Evolutionary conservation across 37 sponge, comb jelly and placozoan species (phyloP).

Genomic region (Aplysina aerophoba): DNA sequence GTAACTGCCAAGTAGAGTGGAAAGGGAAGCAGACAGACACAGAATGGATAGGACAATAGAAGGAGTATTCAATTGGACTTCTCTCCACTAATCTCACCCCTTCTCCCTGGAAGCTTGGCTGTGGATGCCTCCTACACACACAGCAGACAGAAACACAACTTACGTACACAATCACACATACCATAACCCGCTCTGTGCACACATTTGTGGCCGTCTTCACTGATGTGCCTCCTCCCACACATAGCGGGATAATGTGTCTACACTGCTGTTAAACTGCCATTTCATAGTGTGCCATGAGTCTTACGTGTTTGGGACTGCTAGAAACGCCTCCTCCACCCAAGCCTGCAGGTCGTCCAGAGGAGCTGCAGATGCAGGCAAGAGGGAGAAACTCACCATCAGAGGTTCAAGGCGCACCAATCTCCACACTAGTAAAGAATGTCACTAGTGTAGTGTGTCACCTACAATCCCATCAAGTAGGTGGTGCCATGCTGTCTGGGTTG

Average conservation of each 20-base stretch:
- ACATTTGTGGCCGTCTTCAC: no score
- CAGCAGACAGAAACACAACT: not conserved
- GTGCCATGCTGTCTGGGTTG: no score
- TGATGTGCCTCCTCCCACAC: no score
- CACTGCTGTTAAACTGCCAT: no score
- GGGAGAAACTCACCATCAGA: no score
- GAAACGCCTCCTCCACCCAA: constrained; percentile 58
- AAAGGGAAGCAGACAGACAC: not conserved
- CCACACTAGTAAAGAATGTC: no score
- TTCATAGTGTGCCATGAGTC: not conserved
- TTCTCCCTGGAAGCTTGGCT: constrained; percentile 7
- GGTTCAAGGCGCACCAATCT: no score
- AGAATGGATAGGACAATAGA: not conserved
- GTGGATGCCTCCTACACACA: constrained; percentile 36
- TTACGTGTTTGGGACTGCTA: constrained; percentile 58
- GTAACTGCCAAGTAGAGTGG: constrained; percentile 27
- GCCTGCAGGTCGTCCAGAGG: constrained; percentile 60
- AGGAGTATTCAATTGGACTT: not conserved
- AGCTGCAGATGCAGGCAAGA: constrained; percentile 38
- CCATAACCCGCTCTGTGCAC: no score
- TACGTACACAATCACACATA: no score
- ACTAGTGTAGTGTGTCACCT: no score
- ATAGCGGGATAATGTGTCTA: no score
- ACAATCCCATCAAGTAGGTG: no score
- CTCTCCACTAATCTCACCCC: constrained; percentile 15